Conservation (phyloP, 2,113 vertebrate species). For the Pteronura brasiliensis region DNA sequence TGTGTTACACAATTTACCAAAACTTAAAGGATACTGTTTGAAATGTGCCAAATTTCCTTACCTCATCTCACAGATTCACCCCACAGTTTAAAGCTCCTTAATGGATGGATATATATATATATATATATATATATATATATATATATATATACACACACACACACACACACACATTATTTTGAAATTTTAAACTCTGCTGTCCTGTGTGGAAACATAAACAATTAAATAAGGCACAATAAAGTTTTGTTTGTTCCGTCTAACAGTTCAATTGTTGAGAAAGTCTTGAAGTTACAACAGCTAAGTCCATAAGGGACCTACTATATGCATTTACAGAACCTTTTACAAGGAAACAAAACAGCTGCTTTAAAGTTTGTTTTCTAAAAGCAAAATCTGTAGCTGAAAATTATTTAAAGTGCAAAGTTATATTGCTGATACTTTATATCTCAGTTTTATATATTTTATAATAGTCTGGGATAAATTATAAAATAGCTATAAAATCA, state of each 20-base stretch:
- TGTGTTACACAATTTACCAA: constrained; percentile 91
- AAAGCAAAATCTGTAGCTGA: constrained; percentile 85
- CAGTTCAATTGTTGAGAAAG: constrained; percentile 77
- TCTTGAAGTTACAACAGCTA: constrained; percentile 78
- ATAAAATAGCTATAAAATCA: constrained; percentile 81
- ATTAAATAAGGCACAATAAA: constrained; percentile 75
- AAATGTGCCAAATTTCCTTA: constrained; percentile 97
- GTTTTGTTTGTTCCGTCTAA: constrained; percentile 77
- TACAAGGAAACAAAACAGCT: constrained; percentile 79
- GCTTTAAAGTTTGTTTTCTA: constrained; percentile 85
- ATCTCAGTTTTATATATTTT: constrained; percentile 90
- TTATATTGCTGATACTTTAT: constrained; percentile 85
- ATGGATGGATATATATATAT: neutral
- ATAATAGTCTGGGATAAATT: constrained; percentile 86
- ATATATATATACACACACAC: neutral
- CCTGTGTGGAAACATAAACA: constrained; percentile 76
- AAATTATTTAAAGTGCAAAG: constrained; percentile 86
- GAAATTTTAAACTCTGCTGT: constrained; percentile 53
- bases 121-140: too few species aligned
- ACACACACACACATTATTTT: constrained; percentile 40
- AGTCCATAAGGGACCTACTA: constrained; percentile 80
- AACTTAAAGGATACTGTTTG: constrained; percentile 91
- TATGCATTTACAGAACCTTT: constrained; percentile 81
- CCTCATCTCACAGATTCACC: constrained; percentile 92
- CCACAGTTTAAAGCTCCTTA: constrained; percentile 90